Conservation (phyloP, 2,888 invertebrate genomes). For the Drosophila borborema region DNA sequence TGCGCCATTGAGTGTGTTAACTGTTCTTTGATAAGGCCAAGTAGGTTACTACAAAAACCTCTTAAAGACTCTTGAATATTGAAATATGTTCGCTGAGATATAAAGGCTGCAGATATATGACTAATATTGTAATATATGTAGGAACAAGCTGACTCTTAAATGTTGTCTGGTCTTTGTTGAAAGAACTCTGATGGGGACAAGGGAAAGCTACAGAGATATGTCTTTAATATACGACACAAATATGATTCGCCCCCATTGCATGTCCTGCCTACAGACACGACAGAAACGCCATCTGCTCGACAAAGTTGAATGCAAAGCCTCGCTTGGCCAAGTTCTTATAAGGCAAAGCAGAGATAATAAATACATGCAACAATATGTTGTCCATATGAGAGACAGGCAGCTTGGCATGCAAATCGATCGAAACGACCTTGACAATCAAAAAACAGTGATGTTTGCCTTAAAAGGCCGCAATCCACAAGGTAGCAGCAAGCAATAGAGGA, state of each 20-base stretch:
- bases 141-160: background rate
- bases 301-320: slow-evolving; percentile 39
- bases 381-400: slow-evolving; percentile 51
- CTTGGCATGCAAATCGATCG: slow-evolving; percentile 62
- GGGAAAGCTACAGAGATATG: too few relatives aligned
- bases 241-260: background rate
- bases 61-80: background rate
- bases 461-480: slow-evolving; percentile 57
- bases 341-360: slow-evolving; percentile 36
- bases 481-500: slow-evolving; percentile 22
- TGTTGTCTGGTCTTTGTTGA: background rate
- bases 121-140: background rate
- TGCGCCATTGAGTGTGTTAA: slow-evolving; percentile 2
- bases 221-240: background rate
- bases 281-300: slow-evolving; percentile 36
- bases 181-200: background rate
- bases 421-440: slow-evolving; percentile 79
- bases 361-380: slow-evolving; percentile 52
- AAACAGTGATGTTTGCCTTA: slow-evolving; percentile 66
- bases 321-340: slow-evolving; percentile 21
- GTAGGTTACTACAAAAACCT: slow-evolving; percentile 16
- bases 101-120: too few relatives aligned
- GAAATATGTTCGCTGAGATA: background rate
- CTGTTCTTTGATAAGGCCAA: slow-evolving; percentile 12
- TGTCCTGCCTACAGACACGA: background rate